Evolutionary conservation across 1,140 invertebrate genomes (phyloP), one percentile per base, ranked within the genome.

Genomic region (Drosophila rhopaloa): DNA sequence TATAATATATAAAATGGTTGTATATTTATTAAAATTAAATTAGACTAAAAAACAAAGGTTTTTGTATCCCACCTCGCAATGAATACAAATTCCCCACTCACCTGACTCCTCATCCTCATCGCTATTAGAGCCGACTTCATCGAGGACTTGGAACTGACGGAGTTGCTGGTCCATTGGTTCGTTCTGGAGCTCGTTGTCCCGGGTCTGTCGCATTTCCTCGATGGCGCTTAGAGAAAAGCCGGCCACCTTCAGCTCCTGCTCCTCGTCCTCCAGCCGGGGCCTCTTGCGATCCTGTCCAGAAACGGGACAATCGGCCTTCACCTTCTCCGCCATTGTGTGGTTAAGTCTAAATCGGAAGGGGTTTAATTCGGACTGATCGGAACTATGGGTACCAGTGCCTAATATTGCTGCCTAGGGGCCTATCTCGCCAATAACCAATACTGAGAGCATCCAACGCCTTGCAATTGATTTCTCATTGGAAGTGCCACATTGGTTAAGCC

Each of bases 61-160:
- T 24, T 24, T 24, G 24, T 24, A 24, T 24, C 0, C 24, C 24
- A 24, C 24, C 2, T 24, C 24, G 24, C 24, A 24, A 24, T 24
- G 24, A 24, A 24, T 24, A 24, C 24, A 24, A 24, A 4, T 9
- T n/a, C 92, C 91, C 66, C 92, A 93, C 81, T 94, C 94, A 76
- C 94, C 94, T 74, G 94, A 94, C 29, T 89, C 93, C 16, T 88
- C 93, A 5, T 79, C 79, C 9, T 86, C 93, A 16, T 94, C 93
- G 35, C 93, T 93, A 74, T 93, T 93, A 5, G 93, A 93, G 41
- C 93, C 93, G 11, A 96, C 94, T 92, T 97, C 96, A 91, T 97
- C 96, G 24, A 97, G 91, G 27, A 97, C 95, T 81, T 97, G 95
- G 91, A 97, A 97, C 70, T 96, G 94, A 47, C 94, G 92, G 44